phyloP scores from a whole-genome alignment of 2,888 invertebrate species.

The Terebella lapidaria region DNA sequence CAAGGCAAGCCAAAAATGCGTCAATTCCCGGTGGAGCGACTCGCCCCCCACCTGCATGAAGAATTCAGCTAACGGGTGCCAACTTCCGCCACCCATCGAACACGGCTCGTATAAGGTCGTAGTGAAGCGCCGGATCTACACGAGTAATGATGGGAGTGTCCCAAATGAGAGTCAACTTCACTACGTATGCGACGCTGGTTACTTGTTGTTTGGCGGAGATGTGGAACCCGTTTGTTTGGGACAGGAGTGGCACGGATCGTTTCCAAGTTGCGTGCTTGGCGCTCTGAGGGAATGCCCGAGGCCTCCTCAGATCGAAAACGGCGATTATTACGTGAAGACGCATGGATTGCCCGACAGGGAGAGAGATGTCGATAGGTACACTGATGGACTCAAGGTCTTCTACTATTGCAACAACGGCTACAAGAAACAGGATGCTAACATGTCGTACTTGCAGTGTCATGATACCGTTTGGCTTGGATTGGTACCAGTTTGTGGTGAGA shows the following conservation, averaged over 20 bases:
- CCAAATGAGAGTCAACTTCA: constrained; percentile 7
- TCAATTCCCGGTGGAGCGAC: too few species aligned
- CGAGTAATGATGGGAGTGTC: too few species aligned
- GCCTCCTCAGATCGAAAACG: constrained; percentile 6
- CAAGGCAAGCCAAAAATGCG: too few species aligned
- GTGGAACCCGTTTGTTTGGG: constrained; percentile 6
- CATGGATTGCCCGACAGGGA: not conserved
- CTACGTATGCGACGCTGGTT: constrained; percentile 17
- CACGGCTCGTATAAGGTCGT: too few species aligned
- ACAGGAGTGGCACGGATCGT: constrained; percentile 16
- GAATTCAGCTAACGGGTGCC: too few species aligned
- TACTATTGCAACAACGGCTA: constrained; percentile 18
- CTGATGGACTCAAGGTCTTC: constrained; percentile 14
- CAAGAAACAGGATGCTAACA: constrained; percentile 8
- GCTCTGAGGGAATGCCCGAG: constrained; percentile 4
- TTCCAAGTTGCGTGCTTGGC: constrained; percentile 12
- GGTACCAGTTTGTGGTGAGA: constrained; percentile 15
- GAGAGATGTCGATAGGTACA: not conserved
- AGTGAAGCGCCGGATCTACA: too few species aligned
- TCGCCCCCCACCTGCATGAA: too few species aligned
- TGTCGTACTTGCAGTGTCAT: constrained; percentile 9
- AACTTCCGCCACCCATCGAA: too few species aligned
- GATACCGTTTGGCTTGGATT: constrained; percentile 17
- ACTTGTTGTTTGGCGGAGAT: constrained; percentile 4
- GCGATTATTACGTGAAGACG: constrained; percentile 7